These are phyloP conservation scores for Callimorpha dominula DNA, from an alignment of 2,888 invertebrate species.

Conservation along the genomic window DNA sequence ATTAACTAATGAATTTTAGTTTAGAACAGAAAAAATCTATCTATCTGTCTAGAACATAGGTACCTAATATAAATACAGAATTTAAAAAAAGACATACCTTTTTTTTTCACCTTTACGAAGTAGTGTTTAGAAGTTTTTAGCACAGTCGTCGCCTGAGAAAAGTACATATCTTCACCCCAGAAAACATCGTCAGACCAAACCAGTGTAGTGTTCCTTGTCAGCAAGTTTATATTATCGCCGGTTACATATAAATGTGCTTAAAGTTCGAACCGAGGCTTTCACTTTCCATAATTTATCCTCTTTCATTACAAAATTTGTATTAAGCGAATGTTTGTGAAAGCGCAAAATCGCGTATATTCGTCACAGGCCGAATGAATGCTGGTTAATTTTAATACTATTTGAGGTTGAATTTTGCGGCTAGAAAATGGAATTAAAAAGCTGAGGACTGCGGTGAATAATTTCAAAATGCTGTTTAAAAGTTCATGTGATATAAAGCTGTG, in stretches of 20 bases:
- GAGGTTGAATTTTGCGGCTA: slow-evolving; percentile 49
- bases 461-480: slow-evolving; percentile 60
- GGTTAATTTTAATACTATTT: slow-evolving; percentile 53
- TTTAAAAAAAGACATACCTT: too few relatives aligned
- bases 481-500: slow-evolving; percentile 30
- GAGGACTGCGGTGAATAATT: slow-evolving; percentile 59
- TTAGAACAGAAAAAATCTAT: too few relatives aligned
- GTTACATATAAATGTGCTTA: too few relatives aligned
- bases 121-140: too few relatives aligned
- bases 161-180: background rate
- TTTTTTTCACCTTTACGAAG: too few relatives aligned
- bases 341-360: slow-evolving; percentile 35
- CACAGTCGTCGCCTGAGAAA: too few relatives aligned
- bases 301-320: slow-evolving; percentile 16
- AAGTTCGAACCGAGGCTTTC: background rate
- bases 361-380: slow-evolving; percentile 41
- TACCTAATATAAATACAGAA: too few relatives aligned
- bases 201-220: background rate
- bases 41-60: too few relatives aligned
- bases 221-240: too few relatives aligned
- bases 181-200: background rate
- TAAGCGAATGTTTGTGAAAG: slow-evolving; percentile 23
- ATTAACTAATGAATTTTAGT: too few relatives aligned
- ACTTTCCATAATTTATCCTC: slow-evolving; percentile 2
- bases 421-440: slow-evolving; percentile 64